A percentile compares a stretch with the other conserved stretches of the same genome.
phyloP scores from a whole-genome alignment of 1,140 invertebrate genomes.

The Neomicropteryx cornuta region DNA sequence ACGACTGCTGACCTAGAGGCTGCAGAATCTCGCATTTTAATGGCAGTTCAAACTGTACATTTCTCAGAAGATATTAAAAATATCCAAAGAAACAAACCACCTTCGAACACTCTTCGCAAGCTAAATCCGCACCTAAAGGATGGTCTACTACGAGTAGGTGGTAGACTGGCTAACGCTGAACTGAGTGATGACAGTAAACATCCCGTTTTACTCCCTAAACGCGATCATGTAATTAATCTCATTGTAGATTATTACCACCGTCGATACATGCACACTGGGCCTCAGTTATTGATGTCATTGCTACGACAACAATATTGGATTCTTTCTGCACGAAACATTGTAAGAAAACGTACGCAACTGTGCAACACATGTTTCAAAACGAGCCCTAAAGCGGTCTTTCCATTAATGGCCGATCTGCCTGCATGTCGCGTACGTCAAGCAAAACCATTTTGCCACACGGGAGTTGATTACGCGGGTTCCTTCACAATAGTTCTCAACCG shows the following conservation, averaged over 20 bases:
- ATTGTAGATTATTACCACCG: conserved; percentile 19
- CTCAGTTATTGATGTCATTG: conserved; percentile 11
- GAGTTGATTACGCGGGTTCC: conserved; percentile 26
- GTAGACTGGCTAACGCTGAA: conserved; percentile 20
- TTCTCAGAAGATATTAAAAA: too few relatives aligned
- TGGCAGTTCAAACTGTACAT: too few relatives aligned
- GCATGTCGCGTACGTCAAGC: conserved; percentile 12
- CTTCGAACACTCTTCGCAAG: conserved; percentile 8
- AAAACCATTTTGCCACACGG: conserved; percentile 21
- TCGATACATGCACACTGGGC: conserved; percentile 17
- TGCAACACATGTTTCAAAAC: conserved; percentile 14
- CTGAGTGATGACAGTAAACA: conserved; percentile 10
- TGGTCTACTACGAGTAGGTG: conserved; percentile 27
- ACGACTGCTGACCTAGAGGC: not conserved
- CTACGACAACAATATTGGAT: conserved; percentile 21
- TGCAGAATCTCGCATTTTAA: not conserved
- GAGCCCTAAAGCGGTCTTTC: conserved; percentile 9
- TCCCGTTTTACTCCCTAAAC: conserved; percentile 12
- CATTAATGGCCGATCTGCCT: conserved; percentile 21
- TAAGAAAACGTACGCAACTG: conserved; percentile 10
- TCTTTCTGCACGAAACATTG: conserved; percentile 9
- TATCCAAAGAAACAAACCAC: too few relatives aligned
- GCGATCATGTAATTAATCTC: conserved; percentile 13
- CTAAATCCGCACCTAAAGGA: conserved; percentile 23
- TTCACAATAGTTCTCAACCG: conserved; percentile 16